A percentile compares a stretch with the other conserved stretches of the same genome.
phyloP scores from a whole-genome alignment of 2,113 vertebrate genomes.

The Limanda limanda region DNA sequence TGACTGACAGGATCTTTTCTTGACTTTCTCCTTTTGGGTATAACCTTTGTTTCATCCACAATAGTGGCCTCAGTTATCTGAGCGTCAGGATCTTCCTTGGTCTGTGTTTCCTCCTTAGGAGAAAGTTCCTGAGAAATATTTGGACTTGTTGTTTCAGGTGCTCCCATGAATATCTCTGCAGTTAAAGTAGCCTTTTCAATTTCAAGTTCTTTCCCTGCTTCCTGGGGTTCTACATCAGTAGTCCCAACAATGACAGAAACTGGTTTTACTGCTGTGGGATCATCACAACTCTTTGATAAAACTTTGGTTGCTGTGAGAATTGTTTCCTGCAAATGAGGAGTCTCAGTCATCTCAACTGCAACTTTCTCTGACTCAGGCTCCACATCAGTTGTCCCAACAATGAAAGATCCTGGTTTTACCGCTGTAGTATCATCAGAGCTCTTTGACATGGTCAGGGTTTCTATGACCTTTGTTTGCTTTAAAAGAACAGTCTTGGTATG shows the following conservation, averaged over 20 bases:
- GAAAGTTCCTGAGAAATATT: too few relatives aligned
- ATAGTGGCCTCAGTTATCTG: background rate
- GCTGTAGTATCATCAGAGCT: too few relatives aligned
- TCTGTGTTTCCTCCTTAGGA: background rate
- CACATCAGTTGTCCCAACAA: too few relatives aligned
- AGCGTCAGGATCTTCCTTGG: background rate
- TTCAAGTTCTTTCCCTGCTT: background rate
- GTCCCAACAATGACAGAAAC: background rate
- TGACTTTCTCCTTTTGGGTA: background rate
- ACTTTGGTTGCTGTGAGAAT: background rate
- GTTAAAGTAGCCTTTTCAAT: background rate
- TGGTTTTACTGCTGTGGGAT: background rate
- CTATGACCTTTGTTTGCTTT: too few relatives aligned
- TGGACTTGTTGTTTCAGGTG: too few relatives aligned
- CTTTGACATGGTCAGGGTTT: too few relatives aligned
- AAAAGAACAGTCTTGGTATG: too few relatives aligned
- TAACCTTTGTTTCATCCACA: background rate
- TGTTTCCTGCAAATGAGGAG: background rate
- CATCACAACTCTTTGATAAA: background rate
- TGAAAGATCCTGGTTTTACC: too few relatives aligned
- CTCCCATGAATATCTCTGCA: background rate
- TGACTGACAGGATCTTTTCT: too few relatives aligned
- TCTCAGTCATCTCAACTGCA: background rate
- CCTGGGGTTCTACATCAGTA: background rate
- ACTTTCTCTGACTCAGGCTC: too few relatives aligned